Conservation (phyloP, 2,113 vertebrate genomes). For the Odontesthes bonariensis region DNA sequence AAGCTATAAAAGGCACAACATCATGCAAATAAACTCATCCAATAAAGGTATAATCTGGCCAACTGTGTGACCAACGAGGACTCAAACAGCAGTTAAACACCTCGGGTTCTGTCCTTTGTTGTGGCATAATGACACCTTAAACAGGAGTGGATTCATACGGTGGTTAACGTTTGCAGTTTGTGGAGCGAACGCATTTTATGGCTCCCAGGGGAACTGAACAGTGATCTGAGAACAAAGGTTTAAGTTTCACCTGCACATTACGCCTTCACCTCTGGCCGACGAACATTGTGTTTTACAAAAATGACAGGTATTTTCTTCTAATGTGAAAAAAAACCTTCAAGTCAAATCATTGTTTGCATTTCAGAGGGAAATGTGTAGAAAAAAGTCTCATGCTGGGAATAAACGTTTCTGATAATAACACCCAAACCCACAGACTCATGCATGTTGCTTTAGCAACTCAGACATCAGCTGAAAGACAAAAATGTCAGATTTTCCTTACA, state of each 20-base stretch:
- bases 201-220: constrained; percentile 7
- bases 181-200: constrained; percentile 33
- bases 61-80: constrained; percentile 15
- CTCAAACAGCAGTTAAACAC: constrained; percentile 12
- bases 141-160: background rate
- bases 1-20: constrained; percentile 5
- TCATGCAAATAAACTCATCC: constrained; percentile 10
- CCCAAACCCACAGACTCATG: too few species aligned
- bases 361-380: too few species aligned
- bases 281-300: background rate
- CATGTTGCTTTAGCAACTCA: too few species aligned
- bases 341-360: too few species aligned
- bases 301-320: too few species aligned
- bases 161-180: constrained; percentile 22
- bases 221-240: constrained; percentile 21
- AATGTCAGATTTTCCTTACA: too few species aligned
- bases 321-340: too few species aligned
- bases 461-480: too few species aligned
- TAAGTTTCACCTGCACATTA: constrained; percentile 5
- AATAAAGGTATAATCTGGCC: background rate
- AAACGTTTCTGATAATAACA: too few species aligned
- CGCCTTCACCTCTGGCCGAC: background rate
- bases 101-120: background rate
- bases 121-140: constrained; percentile 1
- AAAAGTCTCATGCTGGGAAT: too few species aligned